Percentiles rank a stretch among this genome's conserved stretches.
These are phyloP conservation scores for Xanthostigma xanthostigma DNA, from an alignment of 2,888 invertebrate species.

Conservation along the genomic window DNA sequence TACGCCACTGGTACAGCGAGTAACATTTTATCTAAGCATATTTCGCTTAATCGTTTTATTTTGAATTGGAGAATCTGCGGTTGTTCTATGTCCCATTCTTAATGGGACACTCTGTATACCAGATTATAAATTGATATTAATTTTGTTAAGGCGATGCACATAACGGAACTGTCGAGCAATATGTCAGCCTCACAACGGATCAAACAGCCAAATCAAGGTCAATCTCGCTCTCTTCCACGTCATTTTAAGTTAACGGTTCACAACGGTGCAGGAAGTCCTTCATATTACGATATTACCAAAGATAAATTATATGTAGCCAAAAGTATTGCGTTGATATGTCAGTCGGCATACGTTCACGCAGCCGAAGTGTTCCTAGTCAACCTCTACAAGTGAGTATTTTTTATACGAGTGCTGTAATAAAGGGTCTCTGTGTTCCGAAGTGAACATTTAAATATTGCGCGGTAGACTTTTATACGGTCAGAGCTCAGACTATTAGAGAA, in stretches of 20 bases:
- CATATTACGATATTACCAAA: constrained; percentile 84
- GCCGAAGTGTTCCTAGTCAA: constrained; percentile 75
- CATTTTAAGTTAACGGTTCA: constrained; percentile 76
- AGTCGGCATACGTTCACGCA: constrained; percentile 78
- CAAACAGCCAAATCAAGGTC: constrained; percentile 52
- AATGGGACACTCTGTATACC: too few species aligned
- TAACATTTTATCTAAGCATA: too few species aligned
- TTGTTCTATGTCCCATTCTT: too few species aligned
- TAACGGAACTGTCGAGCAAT: constrained; percentile 76
- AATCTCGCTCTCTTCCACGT: constrained; percentile 73
- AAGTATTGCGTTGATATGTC: constrained; percentile 84
- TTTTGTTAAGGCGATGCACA: constrained; percentile 63
- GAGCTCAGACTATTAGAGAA: too few species aligned
- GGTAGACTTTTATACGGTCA: too few species aligned
- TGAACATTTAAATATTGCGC: too few species aligned
- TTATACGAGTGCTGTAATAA: background rate
- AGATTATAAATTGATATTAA: background rate
- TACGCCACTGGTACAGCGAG: too few species aligned
- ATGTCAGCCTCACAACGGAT: constrained; percentile 42
- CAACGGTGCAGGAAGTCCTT: constrained; percentile 59
- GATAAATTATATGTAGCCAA: constrained; percentile 93
- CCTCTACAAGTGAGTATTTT: constrained; percentile 55
- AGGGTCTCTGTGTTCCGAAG: too few species aligned
- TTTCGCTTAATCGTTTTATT: too few species aligned
- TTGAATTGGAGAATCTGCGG: too few species aligned